A percentile compares a stretch with the other conserved stretches of the same genome.
These are phyloP conservation scores for Pelagia noctiluca DNA, from an alignment of 30 jellyfish, hydroid and myxozoan genomes.

Conservation along the genomic window DNA sequence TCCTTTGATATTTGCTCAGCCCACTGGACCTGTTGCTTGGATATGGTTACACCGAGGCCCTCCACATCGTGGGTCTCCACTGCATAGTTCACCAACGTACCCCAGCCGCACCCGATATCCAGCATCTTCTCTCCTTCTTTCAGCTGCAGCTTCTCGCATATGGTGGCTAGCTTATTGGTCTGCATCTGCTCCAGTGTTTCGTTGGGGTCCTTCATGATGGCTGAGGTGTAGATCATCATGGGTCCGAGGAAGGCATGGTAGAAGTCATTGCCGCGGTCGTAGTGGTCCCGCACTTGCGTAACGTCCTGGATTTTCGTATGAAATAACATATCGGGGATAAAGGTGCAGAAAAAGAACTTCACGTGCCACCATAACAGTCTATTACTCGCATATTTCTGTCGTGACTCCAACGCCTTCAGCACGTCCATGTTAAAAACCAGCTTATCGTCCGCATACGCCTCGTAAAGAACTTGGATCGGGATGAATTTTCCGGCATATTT, in stretches of 20 bases:
- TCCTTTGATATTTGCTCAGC: constrained; percentile 70
- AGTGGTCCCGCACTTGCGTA: constrained; percentile 89
- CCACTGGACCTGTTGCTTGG: constrained; percentile 83
- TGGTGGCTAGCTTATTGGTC: constrained; percentile 68
- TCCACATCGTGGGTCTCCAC: constrained; percentile 77
- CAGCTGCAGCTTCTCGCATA: constrained; percentile 78
- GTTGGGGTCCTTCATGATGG: constrained; percentile 53
- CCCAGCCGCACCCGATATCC: constrained; percentile 98
- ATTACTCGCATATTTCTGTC: constrained; percentile 75
- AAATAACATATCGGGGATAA: constrained; percentile 86
- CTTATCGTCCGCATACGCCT: constrained; percentile 86
- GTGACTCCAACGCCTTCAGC: constrained; percentile 70
- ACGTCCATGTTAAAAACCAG: constrained; percentile 79
- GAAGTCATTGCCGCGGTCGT: constrained; percentile 96
- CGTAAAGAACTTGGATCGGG: constrained; percentile 87
- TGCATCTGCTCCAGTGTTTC: constrained; percentile 91
- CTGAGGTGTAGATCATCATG: constrained; percentile 88
- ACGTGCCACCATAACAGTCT: constrained; percentile 93
- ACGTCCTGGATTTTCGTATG: constrained; percentile 81
- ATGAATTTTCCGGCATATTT: constrained; percentile 65
- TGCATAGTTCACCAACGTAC: constrained; percentile 85
- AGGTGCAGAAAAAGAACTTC: constrained; percentile 79
- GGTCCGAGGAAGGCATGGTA: constrained; percentile 87
- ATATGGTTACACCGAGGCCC: constrained; percentile 84
- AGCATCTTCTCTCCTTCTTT: constrained; percentile 63